Conservation (phyloP, 2,113 vertebrate species). For the Thomomys bottae region DNA sequence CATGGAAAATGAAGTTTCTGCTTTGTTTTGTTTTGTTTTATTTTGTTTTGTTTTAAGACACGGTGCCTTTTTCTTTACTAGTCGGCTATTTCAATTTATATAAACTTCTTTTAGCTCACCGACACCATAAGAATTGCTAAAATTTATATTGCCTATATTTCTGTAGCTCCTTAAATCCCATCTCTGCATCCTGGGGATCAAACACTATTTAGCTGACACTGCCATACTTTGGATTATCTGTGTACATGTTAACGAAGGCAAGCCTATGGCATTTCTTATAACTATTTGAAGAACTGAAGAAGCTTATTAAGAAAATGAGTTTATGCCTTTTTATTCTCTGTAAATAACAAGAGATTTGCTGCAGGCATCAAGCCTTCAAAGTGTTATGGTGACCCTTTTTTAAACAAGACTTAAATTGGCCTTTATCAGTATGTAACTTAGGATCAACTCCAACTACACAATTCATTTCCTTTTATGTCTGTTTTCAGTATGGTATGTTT, state of each 20-base stretch:
- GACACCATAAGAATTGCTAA: slow-evolving; percentile 52
- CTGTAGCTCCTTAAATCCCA: slow-evolving; percentile 42
- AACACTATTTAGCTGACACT: slow-evolving; percentile 60
- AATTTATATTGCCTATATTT: slow-evolving; percentile 38
- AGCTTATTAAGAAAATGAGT: slow-evolving; percentile 80
- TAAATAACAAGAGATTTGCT: slow-evolving; percentile 81
- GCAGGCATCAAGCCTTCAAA: slow-evolving; percentile 70
- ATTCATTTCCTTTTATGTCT: slow-evolving; percentile 77
- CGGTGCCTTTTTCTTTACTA: slow-evolving; percentile 2
- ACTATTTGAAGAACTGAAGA: slow-evolving; percentile 79
- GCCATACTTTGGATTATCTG: slow-evolving; percentile 70
- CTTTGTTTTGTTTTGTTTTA: too few relatives aligned
- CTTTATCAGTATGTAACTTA: slow-evolving; percentile 65
- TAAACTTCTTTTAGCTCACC: slow-evolving; percentile 39
- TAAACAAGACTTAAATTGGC: slow-evolving; percentile 74
- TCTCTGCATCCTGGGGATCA: slow-evolving; percentile 36
- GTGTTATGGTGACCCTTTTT: slow-evolving; percentile 72
- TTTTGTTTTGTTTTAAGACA: too few relatives aligned
- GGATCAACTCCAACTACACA: slow-evolving; percentile 70
- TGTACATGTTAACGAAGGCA: slow-evolving; percentile 76
- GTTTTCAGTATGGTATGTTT: slow-evolving; percentile 64
- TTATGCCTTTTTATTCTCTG: slow-evolving; percentile 78
- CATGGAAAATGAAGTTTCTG: slow-evolving; percentile 14
- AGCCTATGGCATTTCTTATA: slow-evolving; percentile 79
- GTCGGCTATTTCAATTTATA: slow-evolving; percentile 37